A percentile compares a stretch with the other conserved stretches of the same genome.
Evolutionary conservation across 53 echinoderm and acorn worm genomes (phyloP).

Genomic region (Actinopyga echinites): DNA sequence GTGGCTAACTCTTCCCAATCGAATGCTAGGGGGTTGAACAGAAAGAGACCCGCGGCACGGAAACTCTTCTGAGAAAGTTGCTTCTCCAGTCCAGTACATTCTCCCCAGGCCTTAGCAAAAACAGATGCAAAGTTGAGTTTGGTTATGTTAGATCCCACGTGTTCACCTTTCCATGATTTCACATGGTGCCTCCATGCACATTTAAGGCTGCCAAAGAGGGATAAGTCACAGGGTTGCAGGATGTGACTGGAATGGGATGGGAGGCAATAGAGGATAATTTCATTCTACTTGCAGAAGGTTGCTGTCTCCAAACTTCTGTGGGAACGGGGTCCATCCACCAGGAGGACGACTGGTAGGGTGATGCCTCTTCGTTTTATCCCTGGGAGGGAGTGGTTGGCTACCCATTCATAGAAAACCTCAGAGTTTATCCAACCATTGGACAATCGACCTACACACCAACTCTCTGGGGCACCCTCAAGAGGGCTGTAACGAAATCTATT

Average conservation of each 20-base stretch:
- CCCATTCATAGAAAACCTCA: constrained; percentile 9
- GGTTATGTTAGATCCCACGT: constrained; percentile 15
- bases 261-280: constrained; percentile 47
- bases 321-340: constrained; percentile 47
- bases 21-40: no score
- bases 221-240: constrained; percentile 58
- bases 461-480: constrained; percentile 24
- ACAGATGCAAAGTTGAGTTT: constrained; percentile 38
- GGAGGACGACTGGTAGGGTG: constrained; percentile 30
- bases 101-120: neutral
- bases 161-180: neutral
- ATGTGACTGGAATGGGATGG: constrained; percentile 48
- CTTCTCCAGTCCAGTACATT: no score
- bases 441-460: neutral
- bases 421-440: constrained; percentile 45
- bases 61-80: neutral
- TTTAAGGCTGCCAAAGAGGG: constrained; percentile 47
- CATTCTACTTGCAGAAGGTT: constrained; percentile 31
- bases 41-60: no score
- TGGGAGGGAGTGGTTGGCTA: constrained; percentile 17
- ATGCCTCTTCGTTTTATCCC: neutral
- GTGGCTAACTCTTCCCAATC: no score
- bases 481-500: neutral
- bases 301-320: constrained; percentile 32
- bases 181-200: constrained; percentile 25